A percentile compares a stretch with the other conserved stretches of the same genome.
Conservation (phyloP, 2,888 invertebrate genomes). For the Agrypnus murinus region DNA sequence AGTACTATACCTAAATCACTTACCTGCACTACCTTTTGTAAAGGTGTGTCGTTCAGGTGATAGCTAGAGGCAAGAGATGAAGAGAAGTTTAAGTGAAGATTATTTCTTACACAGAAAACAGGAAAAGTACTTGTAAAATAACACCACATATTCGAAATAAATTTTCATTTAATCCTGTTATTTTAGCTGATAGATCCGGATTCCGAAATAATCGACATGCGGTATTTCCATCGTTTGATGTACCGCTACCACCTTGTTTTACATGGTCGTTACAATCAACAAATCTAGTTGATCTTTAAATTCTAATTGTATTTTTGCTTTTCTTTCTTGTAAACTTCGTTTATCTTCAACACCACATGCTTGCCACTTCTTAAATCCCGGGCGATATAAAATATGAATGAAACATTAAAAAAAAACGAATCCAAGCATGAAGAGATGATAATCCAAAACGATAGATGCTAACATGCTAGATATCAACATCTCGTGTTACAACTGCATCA, state of each 20-base stretch:
- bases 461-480: background rate
- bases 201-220: background rate
- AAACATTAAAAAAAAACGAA: background rate
- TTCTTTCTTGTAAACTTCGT: background rate
- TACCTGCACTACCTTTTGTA: no score
- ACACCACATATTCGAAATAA: background rate
- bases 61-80: no score
- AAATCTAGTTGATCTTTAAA: background rate
- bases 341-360: background rate
- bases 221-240: background rate
- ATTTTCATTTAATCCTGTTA: background rate
- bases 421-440: background rate
- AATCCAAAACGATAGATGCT: background rate
- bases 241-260: background rate
- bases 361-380: no score
- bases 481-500: background rate
- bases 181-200: background rate
- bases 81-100: no score
- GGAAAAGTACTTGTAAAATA: background rate
- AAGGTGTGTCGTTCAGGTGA: no score
- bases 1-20: no score
- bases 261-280: background rate
- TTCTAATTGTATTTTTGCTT: background rate
- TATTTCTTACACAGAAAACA: no score
- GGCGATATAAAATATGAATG: background rate